A percentile compares a stretch with the other conserved stretches of the same genome.
Conservation (phyloP, 2,797 vertebrate genomes). For the Lagodon rhomboides region DNA sequence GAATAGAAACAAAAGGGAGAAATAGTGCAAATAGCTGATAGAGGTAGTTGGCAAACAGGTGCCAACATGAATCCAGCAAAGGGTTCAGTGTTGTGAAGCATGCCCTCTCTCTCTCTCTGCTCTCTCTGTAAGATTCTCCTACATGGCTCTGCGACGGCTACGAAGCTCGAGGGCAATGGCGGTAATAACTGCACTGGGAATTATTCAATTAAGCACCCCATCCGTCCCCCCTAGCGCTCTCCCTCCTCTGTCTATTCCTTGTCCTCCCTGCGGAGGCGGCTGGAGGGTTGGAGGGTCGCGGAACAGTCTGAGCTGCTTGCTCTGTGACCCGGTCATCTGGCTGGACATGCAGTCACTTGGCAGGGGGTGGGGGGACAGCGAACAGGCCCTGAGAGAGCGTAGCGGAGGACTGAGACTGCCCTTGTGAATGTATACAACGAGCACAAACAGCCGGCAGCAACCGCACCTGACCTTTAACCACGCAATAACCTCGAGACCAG, state of each 20-base stretch:
- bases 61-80: slow-evolving; percentile 38
- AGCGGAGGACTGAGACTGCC: neutral
- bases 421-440: slow-evolving; percentile 1
- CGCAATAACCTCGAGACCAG: slow-evolving; percentile 34
- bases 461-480: slow-evolving; percentile 47
- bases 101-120: slow-evolving; percentile 5
- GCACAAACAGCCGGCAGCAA: slow-evolving; percentile 23
- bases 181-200: slow-evolving; percentile 76
- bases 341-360: slow-evolving; percentile 53
- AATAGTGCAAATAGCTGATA: slow-evolving; percentile 34
- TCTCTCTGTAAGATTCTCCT: slow-evolving; percentile 32
- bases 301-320: slow-evolving; percentile 58
- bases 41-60: slow-evolving; percentile 61
- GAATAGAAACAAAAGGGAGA: slow-evolving; percentile 37
- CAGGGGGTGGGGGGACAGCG: slow-evolving; percentile 22
- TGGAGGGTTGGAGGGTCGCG: slow-evolving; percentile 42
- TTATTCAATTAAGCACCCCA: slow-evolving; percentile 84
- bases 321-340: slow-evolving; percentile 73
- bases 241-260: slow-evolving; percentile 50
- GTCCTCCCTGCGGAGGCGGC: slow-evolving; percentile 54
- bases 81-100: slow-evolving; percentile 33
- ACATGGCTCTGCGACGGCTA: slow-evolving; percentile 45
- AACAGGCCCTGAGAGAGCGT: slow-evolving; percentile 29
- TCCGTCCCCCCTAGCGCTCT: slow-evolving; percentile 53
- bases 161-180: slow-evolving; percentile 61